Conservation (phyloP, 2,113 vertebrate species). For the Semnopithecus entellus region DNA sequence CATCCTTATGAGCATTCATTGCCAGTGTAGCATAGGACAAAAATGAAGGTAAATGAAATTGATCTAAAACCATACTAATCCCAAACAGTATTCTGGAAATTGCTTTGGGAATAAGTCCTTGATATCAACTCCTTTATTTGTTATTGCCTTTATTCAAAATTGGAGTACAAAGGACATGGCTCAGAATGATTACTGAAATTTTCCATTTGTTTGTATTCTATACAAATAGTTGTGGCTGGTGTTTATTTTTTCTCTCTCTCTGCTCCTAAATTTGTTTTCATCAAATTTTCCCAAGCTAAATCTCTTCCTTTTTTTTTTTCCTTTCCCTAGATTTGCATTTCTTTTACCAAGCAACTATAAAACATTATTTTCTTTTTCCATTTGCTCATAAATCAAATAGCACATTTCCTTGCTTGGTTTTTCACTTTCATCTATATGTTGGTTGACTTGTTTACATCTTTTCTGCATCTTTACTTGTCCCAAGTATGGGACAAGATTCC, state of each 20-base stretch:
- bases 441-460: neutral
- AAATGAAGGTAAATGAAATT: neutral
- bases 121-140: neutral
- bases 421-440: neutral
- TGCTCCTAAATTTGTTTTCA: conserved; percentile 71
- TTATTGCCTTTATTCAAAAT: conserved; percentile 36
- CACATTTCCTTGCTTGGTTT: neutral
- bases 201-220: conserved; percentile 67
- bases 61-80: neutral
- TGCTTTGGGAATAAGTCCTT: conserved; percentile 20
- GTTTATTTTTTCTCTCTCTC: conserved; percentile 59
- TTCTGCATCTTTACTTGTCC: neutral
- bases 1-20: neutral
- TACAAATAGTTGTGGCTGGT: conserved; percentile 52
- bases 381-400: conserved; percentile 43
- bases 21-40: neutral
- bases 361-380: conserved; percentile 60
- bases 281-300: conserved; percentile 63
- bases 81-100: neutral
- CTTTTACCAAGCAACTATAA: conserved; percentile 45
- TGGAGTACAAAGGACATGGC: conserved; percentile 4
- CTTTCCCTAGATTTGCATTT: conserved; percentile 41
- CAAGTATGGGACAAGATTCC: neutral
- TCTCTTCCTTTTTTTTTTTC: conserved; percentile 41
- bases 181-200: conserved; percentile 55